Evolutionary conservation across 2,113 vertebrate genomes (phyloP), one percentile per base, ranked within the genome.

Genomic region (Pluvianellus socialis): DNA sequence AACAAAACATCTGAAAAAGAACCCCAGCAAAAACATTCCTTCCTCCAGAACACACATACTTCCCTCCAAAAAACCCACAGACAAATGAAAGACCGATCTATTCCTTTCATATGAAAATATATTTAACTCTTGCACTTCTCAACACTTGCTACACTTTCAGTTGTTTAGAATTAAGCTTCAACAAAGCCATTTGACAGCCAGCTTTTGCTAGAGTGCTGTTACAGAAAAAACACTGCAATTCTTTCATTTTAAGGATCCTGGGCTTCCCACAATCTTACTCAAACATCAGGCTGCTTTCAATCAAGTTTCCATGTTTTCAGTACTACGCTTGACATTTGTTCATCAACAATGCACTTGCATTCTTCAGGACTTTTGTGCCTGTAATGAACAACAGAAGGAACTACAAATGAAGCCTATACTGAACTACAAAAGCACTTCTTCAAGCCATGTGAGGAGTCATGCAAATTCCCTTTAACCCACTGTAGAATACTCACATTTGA

Each of bases 251-350:
- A 61, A 86, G 26, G 44, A 73, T 56, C n/a, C 71, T 44, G 30
- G 30, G 45, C 53, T 80, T 92, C 67, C 30, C 72, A 61, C 30
- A 76, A 52, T 50, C 33, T 49, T 88, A 79, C 90, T 88, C 72
- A 91, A 88, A 75, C 23, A 73, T 40, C 33, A 88, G 35, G 67
- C 88, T 58, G 62, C 53, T 94, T 96, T 91, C 87, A 94, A 67
- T 68, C 35, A 68, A 85, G 49, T 30, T 73, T 35, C 35, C 50
- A 12, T 73, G 68, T 89, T 93, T 93, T 68, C 81, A 67, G 38
- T 65, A 33, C 24, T 59, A 18, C 1, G 1, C 4, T 30, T 82
- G 82, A 90, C 49, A 52, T 67, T 72, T 66, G 12, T 47, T 94
- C 73, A 81, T 63, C 47, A 81, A 79, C 52, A 91, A 72, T 5